Conservation (phyloP, 2,888 invertebrate genomes). For the Eurois occulta region DNA sequence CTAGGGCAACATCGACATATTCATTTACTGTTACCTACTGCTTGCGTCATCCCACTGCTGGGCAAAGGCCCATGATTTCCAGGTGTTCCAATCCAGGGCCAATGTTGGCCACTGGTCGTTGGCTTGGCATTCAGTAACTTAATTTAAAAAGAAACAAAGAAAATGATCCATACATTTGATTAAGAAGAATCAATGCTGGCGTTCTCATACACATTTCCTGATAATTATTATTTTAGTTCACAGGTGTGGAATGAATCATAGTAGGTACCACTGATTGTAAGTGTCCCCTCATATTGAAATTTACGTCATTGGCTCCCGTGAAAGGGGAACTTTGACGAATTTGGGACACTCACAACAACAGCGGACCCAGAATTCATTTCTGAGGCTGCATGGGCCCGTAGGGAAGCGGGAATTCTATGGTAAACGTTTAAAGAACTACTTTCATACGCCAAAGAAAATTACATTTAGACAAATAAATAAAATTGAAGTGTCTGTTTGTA, state of each 20-base stretch:
- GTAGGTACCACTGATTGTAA: conserved; percentile 9
- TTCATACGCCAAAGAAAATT: no score
- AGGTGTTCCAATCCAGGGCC: no score
- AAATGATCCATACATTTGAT: neutral
- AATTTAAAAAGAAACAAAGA: neutral
- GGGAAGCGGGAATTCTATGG: no score
- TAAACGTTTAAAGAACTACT: no score
- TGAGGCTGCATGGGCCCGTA: neutral
- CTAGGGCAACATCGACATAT: no score
- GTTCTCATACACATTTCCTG: neutral
- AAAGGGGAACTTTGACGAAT: neutral
- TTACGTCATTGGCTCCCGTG: neutral
- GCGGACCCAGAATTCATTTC: neutral
- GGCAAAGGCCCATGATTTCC: no score
- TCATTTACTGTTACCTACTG: no score
- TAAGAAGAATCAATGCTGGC: neutral
- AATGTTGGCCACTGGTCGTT: no score
- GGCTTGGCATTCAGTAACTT: no score
- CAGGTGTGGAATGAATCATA: conserved; percentile 19
- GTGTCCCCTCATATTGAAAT: neutral
- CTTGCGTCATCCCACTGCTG: no score
- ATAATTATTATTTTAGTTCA: neutral
- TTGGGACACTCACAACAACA: neutral
- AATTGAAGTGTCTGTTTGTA: no score
- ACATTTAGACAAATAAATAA: no score